Evolutionary conservation across 2,113 vertebrate genomes (phyloP), one percentile per base, ranked within the genome.

Genomic region (Leptodactylus fuscus): DNA sequence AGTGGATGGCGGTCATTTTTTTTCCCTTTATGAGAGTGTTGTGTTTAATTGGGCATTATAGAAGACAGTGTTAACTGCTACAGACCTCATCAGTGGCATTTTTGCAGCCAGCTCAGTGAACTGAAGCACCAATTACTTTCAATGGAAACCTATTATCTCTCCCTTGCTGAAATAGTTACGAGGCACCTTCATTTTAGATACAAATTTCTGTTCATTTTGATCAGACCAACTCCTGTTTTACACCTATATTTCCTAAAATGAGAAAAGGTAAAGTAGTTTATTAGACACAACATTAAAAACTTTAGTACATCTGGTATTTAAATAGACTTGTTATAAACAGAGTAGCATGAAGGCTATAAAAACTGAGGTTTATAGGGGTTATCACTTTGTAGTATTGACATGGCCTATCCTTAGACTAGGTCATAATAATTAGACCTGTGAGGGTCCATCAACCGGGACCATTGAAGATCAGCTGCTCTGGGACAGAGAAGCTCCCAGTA

Each of bases 121-220:
- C 91, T 91, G 91, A 93, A 93, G 92, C 88, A 90, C 89, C 88
- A 92, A 91, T 93, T 94, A 93, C 90, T 91, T 93, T 94, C 89
- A 88, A 90, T 92, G 93, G 91, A 92, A 88, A 90, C 88, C 85
- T 91, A 92, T 90, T 93, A 91, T 90, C 87, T 80, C 83, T 85
- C 84, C 81, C 89, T 92, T 88, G 90, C 87, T 92, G 91, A 87
- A 89, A 88, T 79, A 76, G 88, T 92, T 91, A 90, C 70, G 89
- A 58, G 75, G 60, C 49, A 73, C 77, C 84, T 80, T 81, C 76
- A 48, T 71, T 92, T 88, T 89, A 88, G 91, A 89, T 89, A 85
- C 58, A 88, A 85, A 90, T 89, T 89, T 83, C 71, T 46, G 82
- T 80, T 81, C 75, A 67, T 87, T 90, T 87, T 89, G 89, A 87